Evolutionary conservation across 2,113 vertebrate species (phyloP).

Genomic region (Cnemophilus loriae): DNA sequence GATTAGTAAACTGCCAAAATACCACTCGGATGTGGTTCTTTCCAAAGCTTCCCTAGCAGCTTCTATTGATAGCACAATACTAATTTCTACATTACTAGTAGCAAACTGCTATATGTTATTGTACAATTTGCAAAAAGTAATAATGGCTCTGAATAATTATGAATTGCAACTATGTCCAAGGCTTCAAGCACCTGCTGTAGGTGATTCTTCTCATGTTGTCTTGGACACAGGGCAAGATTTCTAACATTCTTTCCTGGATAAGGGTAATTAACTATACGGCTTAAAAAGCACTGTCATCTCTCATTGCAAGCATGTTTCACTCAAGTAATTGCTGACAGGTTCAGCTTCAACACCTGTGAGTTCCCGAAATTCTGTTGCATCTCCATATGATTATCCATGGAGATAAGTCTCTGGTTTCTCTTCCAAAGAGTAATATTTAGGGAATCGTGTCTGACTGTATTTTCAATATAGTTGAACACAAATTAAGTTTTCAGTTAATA

Average conservation of each 20-base stretch:
- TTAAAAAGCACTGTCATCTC: background rate
- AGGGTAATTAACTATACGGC: background rate
- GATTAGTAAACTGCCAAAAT: background rate
- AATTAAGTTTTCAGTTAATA: background rate
- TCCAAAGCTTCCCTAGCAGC: background rate
- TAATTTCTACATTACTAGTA: background rate
- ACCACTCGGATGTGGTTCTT: background rate
- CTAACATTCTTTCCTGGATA: background rate
- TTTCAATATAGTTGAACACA: background rate
- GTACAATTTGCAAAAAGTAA: background rate
- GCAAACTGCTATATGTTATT: background rate
- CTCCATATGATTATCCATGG: background rate
- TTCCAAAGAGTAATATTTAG: background rate
- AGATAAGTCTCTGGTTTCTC: background rate
- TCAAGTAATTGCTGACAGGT: background rate
- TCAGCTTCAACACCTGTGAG: background rate
- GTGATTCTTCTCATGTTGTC: background rate
- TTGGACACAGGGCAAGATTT: background rate
- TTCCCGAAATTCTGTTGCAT: background rate
- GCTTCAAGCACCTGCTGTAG: background rate
- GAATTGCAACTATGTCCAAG: background rate
- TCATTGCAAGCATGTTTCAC: background rate
- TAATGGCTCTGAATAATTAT: background rate
- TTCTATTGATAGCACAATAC: background rate
- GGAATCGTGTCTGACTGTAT: fast-evolving